A percentile compares a stretch with the other conserved stretches of the same genome.
These are phyloP conservation scores for Halcyon leucocephala DNA, from an alignment of 2,797 vertebrate species.

Conservation along the genomic window DNA sequence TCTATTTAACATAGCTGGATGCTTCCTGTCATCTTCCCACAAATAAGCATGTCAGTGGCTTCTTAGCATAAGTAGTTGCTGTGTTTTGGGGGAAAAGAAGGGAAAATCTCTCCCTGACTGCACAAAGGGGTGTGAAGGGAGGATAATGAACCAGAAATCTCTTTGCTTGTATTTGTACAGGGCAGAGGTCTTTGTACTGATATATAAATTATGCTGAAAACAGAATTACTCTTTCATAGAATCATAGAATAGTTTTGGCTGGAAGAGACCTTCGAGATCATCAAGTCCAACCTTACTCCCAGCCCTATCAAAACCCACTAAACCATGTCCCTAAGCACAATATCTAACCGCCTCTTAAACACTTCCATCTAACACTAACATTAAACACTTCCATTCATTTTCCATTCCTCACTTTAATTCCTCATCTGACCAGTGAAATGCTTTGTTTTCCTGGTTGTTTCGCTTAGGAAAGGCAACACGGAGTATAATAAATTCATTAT, in stretches of 20 bases:
- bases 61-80: background rate
- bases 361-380: no score
- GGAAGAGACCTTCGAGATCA: no score
- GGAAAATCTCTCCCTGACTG: background rate
- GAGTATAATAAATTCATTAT: background rate
- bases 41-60: background rate
- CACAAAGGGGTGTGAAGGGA: background rate
- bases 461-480: background rate
- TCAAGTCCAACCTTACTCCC: no score
- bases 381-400: no score
- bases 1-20: background rate
- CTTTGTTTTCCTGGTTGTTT: background rate
- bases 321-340: no score
- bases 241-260: no score
- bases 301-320: no score
- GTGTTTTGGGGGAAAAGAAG: background rate
- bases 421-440: background rate
- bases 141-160: background rate
- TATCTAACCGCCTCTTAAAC: no score
- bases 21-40: fast-evolving
- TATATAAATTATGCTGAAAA: background rate
- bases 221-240: background rate
- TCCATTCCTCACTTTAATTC: background rate
- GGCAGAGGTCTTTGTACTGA: background rate
- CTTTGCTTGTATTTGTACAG: background rate